phyloP scores from a whole-genome alignment of 2,888 invertebrate genomes.

The Tigriopus californicus region DNA sequence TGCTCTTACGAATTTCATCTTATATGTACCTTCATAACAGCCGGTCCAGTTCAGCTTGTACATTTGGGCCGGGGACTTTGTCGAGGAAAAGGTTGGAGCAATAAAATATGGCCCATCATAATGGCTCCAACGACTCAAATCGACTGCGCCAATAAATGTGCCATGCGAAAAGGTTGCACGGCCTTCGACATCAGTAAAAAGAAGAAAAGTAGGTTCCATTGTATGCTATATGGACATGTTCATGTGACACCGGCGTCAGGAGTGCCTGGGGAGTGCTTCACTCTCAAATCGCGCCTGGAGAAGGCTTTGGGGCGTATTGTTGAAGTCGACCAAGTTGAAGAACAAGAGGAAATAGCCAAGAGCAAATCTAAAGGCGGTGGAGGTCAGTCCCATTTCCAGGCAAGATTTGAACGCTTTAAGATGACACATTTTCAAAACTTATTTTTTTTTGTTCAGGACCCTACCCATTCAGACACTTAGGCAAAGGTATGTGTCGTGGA shows the following conservation, averaged over 20 bases:
- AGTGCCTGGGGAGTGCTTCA: not conserved
- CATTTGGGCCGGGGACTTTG: slow-evolving; percentile 3
- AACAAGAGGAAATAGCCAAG: not conserved
- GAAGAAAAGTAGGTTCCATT: not conserved
- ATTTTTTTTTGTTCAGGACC: not conserved
- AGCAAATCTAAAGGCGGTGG: not conserved
- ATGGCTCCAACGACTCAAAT: not conserved
- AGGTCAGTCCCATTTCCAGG: not conserved
- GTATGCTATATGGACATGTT: not conserved
- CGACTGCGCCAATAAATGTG: slow-evolving; percentile 6
- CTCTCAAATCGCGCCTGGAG: not conserved
- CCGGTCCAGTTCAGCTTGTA: not conserved
- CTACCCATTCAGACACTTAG: not conserved
- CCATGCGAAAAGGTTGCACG: slow-evolving; percentile 4
- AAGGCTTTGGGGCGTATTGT: not conserved
- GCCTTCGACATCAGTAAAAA: slow-evolving; percentile 6
- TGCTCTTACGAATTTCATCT: not conserved
- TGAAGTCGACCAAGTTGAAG: not conserved
- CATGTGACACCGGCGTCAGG: not conserved
- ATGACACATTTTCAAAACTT: not conserved
- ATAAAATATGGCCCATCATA: slow-evolving; percentile 3
- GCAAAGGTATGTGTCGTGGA: slow-evolving; percentile 13
- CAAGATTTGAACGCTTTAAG: not conserved
- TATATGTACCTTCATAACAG: not conserved
- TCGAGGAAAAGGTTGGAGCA: not conserved